Percentiles rank a stretch among this genome's conserved stretches.
Evolutionary conservation across 37 sponge, comb jelly and placozoan species (phyloP).

Genomic region (Geodia barretti): DNA sequence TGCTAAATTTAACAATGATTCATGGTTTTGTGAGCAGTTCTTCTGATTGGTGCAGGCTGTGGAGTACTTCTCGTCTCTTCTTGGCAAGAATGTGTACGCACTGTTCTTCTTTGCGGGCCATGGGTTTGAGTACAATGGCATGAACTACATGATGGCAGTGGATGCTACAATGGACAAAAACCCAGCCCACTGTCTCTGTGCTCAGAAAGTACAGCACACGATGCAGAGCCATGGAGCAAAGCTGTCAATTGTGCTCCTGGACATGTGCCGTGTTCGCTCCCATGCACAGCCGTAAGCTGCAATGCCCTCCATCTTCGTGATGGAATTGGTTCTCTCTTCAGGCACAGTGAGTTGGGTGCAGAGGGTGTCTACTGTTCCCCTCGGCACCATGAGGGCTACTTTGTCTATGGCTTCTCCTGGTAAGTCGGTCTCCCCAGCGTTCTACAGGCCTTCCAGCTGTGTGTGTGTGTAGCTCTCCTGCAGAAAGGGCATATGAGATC

Average conservation of each 20-base stretch:
- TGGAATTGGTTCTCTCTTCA: too few species aligned
- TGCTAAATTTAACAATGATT: too few species aligned
- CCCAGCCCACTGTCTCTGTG: slow-evolving; percentile 84
- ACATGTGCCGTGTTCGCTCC: slow-evolving; percentile 92
- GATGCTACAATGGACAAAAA: slow-evolving; percentile 85
- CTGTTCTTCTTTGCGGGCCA: slow-evolving; percentile 99
- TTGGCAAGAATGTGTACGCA: slow-evolving; percentile 90
- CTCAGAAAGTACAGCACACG: slow-evolving; percentile 74
- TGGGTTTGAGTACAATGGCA: slow-evolving; percentile 89
- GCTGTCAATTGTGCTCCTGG: slow-evolving; percentile 91
- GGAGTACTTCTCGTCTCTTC: slow-evolving; percentile 71
- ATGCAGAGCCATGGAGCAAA: slow-evolving; percentile 90
- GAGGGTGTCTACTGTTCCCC: background rate
- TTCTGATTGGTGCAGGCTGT: slow-evolving; percentile 47
- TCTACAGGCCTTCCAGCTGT: background rate
- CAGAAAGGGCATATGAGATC: slow-evolving; percentile 71
- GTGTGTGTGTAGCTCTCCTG: slow-evolving; percentile 52
- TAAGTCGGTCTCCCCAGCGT: slow-evolving; percentile 15
- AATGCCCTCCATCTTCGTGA: background rate
- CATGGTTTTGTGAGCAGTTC: too few species aligned
- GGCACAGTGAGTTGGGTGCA: slow-evolving; percentile 32
- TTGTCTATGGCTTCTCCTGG: slow-evolving; percentile 69
- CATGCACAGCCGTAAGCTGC: slow-evolving; percentile 19
- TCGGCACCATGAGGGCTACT: slow-evolving; percentile 28
- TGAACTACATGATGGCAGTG: slow-evolving; percentile 95